Conservation (phyloP, 2,888 invertebrate genomes). For the Ochropacha duplaris region DNA sequence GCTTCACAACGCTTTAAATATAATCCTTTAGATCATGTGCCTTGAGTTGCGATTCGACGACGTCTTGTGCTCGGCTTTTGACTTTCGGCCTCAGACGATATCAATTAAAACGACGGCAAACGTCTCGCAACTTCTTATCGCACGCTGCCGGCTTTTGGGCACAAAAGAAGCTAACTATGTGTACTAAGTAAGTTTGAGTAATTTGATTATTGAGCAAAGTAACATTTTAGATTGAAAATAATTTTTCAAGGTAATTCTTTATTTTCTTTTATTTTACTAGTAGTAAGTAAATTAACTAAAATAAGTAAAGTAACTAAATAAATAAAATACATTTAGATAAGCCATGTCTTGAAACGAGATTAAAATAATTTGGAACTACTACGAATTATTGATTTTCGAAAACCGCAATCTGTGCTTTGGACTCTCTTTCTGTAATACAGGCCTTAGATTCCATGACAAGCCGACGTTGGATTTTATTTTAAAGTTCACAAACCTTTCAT, state of each 20-base stretch:
- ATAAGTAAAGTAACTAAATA: no score
- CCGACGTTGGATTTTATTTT: no score
- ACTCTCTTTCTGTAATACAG: no score
- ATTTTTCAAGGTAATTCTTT: background rate
- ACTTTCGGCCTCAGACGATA: slow-evolving; percentile 11
- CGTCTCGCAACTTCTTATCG: slow-evolving; percentile 34
- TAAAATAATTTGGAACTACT: no score
- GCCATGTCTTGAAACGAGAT: no score
- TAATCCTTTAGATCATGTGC: background rate
- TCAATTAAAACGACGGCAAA: slow-evolving; percentile 34
- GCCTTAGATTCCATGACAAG: no score
- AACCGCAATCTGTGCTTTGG: no score
- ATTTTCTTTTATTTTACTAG: no score
- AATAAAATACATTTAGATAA: no score
- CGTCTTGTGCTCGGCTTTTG: slow-evolving; percentile 14
- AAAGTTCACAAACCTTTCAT: no score
- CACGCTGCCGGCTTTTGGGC: slow-evolving; percentile 16
- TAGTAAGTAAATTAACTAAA: background rate
- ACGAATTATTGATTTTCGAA: no score
- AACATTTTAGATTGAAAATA: background rate
- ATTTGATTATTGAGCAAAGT: background rate
- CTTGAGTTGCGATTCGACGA: background rate
- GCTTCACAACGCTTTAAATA: background rate
- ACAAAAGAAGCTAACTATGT: slow-evolving; percentile 24
- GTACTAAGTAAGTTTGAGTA: background rate